Base-by-base conservation (phyloP, 2,113 vertebrate species). In the Deroptyus accipitrinus region DNA sequence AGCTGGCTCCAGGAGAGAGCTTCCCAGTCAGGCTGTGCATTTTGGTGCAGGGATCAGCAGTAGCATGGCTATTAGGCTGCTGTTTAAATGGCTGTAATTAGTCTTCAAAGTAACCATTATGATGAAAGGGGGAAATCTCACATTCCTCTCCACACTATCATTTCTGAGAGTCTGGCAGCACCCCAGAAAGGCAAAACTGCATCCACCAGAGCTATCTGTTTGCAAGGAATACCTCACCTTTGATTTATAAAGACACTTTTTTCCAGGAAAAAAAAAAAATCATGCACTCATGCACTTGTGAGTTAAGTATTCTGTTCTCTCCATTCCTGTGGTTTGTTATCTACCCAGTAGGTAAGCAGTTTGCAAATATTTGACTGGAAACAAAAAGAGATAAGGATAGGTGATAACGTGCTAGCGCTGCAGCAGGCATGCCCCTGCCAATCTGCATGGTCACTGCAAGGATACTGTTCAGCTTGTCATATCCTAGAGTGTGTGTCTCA, bases 51-150 rank as follows among this genome's bases (percentile, higher is more conserved):
- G 7, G 11, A 93, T 88, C 94, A 93, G 92, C 80, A 93, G 49
- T 16, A 89, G 70, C 88, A 55, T 5, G 44, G 92, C 49, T 95
- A 84, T 94, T 93, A 42, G 83, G 74, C 70, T 92, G 86, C 31
- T 46, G 62, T n/a, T 91, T 59, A 73, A 69, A 86, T 33, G 63
- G 77, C 86, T 96, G 90, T 95, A 92, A 96, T 96, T 96, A 96
- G 86, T 83, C 95, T 96, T 96, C 95, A 96, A 96, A 95, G 95
- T 86, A 94, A 96, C 83, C 86, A 92, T 95, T 82, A 93, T 94
- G 95, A 94, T 96, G 92, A 95, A 96, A 95, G 94, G 49, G 92
- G 83, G 57, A 81, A 88, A 97, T 96, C 76, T 93, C 35, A 64
- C 90, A 96, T 96, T 95, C 96, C 94, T 94, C 80, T 92, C 83